A percentile compares a stretch with the other conserved stretches of the same genome.
Conservation (phyloP, 2,113 vertebrate species). For the Xerus inauris region DNA sequence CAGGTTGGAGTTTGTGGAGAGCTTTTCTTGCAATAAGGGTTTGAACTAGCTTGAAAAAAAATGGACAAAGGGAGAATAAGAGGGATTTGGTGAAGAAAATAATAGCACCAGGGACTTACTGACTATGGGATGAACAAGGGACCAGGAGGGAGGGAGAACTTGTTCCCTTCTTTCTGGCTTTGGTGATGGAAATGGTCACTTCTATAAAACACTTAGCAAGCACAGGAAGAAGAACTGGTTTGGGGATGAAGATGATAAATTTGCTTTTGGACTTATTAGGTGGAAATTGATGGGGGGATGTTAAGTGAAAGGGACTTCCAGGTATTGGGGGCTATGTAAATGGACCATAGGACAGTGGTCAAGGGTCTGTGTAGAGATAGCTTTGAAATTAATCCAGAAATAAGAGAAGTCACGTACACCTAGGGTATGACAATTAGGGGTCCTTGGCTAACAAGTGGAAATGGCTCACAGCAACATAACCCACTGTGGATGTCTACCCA, state of each 20-base stretch:
- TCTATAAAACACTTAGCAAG: background rate
- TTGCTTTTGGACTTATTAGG: background rate
- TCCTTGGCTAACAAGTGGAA: background rate
- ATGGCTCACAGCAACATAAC: background rate
- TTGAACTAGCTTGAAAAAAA: background rate
- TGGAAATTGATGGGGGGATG: background rate
- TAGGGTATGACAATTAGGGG: background rate
- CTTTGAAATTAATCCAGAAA: constrained; percentile 10
- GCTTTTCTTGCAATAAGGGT: background rate
- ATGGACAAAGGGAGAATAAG: background rate
- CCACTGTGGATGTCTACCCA: background rate
- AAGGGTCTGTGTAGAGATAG: background rate
- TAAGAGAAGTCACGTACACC: background rate
- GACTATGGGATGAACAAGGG: background rate
- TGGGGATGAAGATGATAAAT: background rate
- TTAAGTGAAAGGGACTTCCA: background rate
- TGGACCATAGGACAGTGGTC: background rate
- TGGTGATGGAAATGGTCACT: background rate
- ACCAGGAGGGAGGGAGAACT: background rate
- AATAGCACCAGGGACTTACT: background rate
- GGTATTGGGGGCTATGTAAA: background rate
- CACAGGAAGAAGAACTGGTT: background rate
- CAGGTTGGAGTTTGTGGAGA: background rate
- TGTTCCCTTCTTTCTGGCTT: background rate
- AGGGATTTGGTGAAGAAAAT: background rate